These are phyloP conservation scores for Sphaerolaimus hirsutus DNA, from an alignment of 2,888 invertebrate species.

Conservation along the genomic window DNA sequence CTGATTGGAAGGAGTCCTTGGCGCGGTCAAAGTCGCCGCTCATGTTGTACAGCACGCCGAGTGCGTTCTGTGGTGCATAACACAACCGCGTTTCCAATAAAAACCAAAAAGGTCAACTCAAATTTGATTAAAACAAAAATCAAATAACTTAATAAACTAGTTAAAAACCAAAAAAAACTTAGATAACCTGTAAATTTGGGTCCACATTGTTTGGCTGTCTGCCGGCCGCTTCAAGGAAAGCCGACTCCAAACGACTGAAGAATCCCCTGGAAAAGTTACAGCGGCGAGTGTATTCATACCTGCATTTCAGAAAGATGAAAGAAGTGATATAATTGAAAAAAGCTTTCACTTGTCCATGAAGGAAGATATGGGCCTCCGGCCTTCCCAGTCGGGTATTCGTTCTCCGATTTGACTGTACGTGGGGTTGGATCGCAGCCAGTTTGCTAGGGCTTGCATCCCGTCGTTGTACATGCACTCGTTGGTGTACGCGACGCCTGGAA, in stretches of 20 bases:
- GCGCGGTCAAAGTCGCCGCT: conserved; percentile 83
- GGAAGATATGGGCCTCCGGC: conserved; percentile 17
- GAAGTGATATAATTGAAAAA: not conserved
- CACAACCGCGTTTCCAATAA: conserved; percentile 9
- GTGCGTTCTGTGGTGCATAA: conserved; percentile 41
- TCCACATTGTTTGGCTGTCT: conserved; percentile 13
- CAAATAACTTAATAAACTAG: no score
- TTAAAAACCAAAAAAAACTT: no score
- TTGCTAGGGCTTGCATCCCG: conserved; percentile 43
- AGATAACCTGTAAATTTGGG: no score
- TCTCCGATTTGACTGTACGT: conserved; percentile 50
- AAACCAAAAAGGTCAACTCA: no score
- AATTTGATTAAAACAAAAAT: no score
- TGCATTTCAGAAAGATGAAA: no score
- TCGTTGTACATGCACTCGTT: conserved; percentile 78
- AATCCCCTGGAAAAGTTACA: conserved; percentile 1
- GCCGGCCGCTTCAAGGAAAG: conserved; percentile 13
- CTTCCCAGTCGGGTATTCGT: conserved; percentile 4
- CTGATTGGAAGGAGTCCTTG: conserved; percentile 75
- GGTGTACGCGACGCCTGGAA: conserved; percentile 79
- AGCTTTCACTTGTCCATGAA: conserved; percentile 21
- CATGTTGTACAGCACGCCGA: conserved; percentile 69
- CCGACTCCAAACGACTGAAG: conserved; percentile 13
- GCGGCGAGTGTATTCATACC: no score
- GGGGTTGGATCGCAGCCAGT: conserved; percentile 44